These are phyloP conservation scores for Spizaetus ornatus DNA, from an alignment of 2,113 vertebrate genomes.

Conservation along the genomic window DNA sequence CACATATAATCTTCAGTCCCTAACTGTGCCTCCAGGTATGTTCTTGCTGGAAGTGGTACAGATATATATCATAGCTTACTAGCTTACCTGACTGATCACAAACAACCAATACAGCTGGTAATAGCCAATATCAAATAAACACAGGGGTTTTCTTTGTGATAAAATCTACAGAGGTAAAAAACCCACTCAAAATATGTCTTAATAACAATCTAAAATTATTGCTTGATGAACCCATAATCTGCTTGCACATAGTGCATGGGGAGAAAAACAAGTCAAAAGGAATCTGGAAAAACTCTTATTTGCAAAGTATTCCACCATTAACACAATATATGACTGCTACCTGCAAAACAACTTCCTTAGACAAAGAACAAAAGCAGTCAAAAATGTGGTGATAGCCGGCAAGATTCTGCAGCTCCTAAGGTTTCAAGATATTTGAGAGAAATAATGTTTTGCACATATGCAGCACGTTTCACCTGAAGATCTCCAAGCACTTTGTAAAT, in stretches of 20 bases:
- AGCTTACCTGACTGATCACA: background rate
- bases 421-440: constrained; percentile 5
- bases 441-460: constrained; percentile 24
- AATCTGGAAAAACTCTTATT: background rate
- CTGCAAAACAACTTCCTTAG: background rate
- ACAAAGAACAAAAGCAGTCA: background rate
- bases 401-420: background rate
- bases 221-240: background rate
- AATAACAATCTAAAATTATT: background rate
- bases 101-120: background rate
- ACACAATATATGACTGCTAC: background rate
- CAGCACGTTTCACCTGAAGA: constrained; percentile 35
- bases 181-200: background rate
- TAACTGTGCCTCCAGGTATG: background rate
- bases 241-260: background rate
- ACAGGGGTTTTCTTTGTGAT: background rate
- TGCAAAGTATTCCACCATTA: background rate
- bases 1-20: background rate
- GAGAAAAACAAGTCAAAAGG: background rate
- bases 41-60: background rate
- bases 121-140: background rate
- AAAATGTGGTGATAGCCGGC: background rate
- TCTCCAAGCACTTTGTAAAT: constrained; percentile 56
- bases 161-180: background rate
- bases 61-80: background rate